A percentile compares a stretch with the other conserved stretches of the same genome.
phyloP scores from a whole-genome alignment of 2,113 vertebrate species.

The Melanerpes formicivorus region DNA sequence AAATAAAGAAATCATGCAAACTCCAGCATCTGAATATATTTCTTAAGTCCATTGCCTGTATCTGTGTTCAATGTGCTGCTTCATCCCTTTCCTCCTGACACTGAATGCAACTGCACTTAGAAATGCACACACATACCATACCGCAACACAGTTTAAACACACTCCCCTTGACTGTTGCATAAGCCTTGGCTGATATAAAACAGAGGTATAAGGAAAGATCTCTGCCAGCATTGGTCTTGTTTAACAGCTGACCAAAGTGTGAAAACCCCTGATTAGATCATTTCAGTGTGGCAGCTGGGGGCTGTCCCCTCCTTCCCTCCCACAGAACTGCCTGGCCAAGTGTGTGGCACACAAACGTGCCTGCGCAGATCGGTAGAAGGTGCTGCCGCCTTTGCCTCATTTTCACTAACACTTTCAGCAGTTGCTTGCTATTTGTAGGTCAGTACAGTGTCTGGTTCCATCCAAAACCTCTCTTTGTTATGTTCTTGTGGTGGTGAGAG shows the following conservation, averaged over 20 bases:
- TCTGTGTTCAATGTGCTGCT: neutral
- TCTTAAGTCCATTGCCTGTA: neutral
- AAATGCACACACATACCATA: neutral
- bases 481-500: neutral
- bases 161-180: neutral
- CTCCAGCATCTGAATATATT: neutral
- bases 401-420: neutral
- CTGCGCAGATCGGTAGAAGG: neutral
- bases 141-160: neutral
- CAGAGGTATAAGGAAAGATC: neutral
- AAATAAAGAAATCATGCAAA: neutral
- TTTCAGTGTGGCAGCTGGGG: neutral
- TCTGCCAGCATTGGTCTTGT: neutral
- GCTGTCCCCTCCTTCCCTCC: neutral
- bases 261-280: neutral
- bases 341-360: rapidly evolving
- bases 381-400: neutral
- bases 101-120: neutral
- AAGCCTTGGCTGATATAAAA: neutral
- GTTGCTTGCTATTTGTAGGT: neutral
- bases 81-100: neutral
- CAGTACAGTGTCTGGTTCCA: neutral
- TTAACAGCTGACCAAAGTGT: neutral
- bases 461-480: neutral
- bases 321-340: neutral